Percentiles rank a stretch among this genome's conserved stretches.
These are phyloP conservation scores for Harpegnathos saltator DNA, from an alignment of 1,140 invertebrate genomes.

Conservation along the genomic window DNA sequence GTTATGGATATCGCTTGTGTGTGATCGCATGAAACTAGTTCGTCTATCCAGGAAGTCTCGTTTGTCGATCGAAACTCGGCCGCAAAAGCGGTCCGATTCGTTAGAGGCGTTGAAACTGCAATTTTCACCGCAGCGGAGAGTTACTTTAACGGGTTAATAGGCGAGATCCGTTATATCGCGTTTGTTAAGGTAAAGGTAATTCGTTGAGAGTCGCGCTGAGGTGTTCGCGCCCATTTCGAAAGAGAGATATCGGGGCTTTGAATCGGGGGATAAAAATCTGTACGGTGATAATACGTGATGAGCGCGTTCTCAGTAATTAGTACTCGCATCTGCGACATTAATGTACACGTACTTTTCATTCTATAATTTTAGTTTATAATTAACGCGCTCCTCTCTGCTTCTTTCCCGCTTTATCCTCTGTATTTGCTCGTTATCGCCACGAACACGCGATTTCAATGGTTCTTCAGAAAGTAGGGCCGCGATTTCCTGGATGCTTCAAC, in stretches of 20 bases:
- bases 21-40: conserved; percentile 65
- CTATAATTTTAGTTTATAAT: no score
- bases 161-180: neutral
- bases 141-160: conserved; percentile 36
- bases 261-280: no score
- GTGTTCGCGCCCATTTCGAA: no score
- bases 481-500: conserved; percentile 39
- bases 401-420: neutral
- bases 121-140: conserved; percentile 23
- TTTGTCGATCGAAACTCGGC: conserved; percentile 38
- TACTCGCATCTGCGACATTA: no score
- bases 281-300: no score
- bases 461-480: no score
- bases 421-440: neutral
- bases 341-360: no score
- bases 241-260: no score
- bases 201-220: no score
- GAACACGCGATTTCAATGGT: neutral
- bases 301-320: no score
- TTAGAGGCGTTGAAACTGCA: conserved; percentile 36
- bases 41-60: conserved; percentile 57
- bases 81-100: conserved; percentile 49
- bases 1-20: conserved; percentile 60
- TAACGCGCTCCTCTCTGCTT: no score
- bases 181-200: conserved; percentile 5